Conservation (phyloP, 2,888 invertebrate species). For the Plagiodera versicolora region DNA sequence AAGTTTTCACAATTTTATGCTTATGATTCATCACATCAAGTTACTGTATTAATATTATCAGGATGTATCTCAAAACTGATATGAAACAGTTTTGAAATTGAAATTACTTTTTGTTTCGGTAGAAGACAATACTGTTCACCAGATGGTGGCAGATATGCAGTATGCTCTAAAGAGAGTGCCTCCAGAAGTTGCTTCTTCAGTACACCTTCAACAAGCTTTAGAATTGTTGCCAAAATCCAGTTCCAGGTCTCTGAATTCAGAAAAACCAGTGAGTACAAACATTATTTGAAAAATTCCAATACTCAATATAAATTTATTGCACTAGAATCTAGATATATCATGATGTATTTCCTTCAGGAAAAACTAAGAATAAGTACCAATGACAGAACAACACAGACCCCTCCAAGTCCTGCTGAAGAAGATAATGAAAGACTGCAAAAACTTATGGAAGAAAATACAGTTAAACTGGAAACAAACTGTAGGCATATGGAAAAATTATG, state of each 20-base stretch:
- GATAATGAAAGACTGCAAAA: conserved; percentile 47
- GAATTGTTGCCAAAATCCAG: conserved; percentile 29
- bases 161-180: conserved; percentile 50
- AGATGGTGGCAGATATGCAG: conserved; percentile 51
- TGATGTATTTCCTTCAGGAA: conserved; percentile 26
- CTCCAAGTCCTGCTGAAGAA: conserved; percentile 34
- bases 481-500: conserved; percentile 50
- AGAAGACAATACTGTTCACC: conserved; percentile 47
- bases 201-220: conserved; percentile 40
- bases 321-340: background rate
- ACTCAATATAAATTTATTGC: too few relatives aligned
- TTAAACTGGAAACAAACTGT: conserved; percentile 50
- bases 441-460: conserved; percentile 49
- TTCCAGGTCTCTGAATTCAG: conserved; percentile 20
- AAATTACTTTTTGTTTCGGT: conserved; percentile 17
- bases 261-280: conserved; percentile 29
- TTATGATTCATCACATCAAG: too few relatives aligned
- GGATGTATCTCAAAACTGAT: too few relatives aligned
- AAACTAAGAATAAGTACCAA: conserved; percentile 21
- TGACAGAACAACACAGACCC: conserved; percentile 41
- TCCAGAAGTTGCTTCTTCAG: conserved; percentile 47
- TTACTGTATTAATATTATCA: too few relatives aligned
- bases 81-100: too few relatives aligned
- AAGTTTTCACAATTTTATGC: too few relatives aligned
- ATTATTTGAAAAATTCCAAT: too few relatives aligned